Evolutionary conservation across 64 coral and sea anemone species (phyloP), one percentile per base, ranked within the genome.

Genomic region (Stylophora pistillata): DNA sequence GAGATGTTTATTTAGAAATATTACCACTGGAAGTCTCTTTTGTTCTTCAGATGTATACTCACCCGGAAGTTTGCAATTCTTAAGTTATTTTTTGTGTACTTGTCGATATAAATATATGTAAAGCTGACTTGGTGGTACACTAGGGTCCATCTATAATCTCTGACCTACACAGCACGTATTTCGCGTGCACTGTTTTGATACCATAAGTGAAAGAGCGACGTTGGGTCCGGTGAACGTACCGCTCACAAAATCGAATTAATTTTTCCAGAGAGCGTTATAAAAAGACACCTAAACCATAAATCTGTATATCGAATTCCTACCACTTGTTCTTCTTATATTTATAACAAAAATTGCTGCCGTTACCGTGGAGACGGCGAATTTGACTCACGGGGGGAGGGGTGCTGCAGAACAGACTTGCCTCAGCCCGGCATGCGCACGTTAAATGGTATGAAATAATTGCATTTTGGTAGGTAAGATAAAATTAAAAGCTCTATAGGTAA

Each of bases 241-340:
- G 9, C 20, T 9, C 41, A 21, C 30, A 20, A 76, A 76, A 23
- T 76, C 17, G 5, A 47, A 10, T 30, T 28, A 30, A 31, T 73
- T 1, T 29, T 21, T 30, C 20, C 20, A 1, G 7, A 33, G 33
- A 76, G n/a, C 13, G 55, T 26, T 54, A 4, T 15, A 56, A 56
- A 55, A 78, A 56, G 63, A 68, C 37, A 47, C 37, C 37, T 47
- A 47, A 4, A 47, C 7, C 37, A 47, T n/a, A 68, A 12, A n/a
- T 12, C 12, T 68, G 12, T 68, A 12, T 60, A 2, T 18, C 58
- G 58, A 54, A 20, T 55, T 81, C 16, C 80, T 84, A 84, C 80
- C 33, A 70, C 80, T 84, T 84, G 80, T 84, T 53, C 80, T 84
- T 84, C 80, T 84, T 84, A 68, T 69, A 13, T 64, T 65, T 15